Percentiles rank a stretch among this genome's conserved stretches.
These are phyloP conservation scores for Aythya baeri DNA, from an alignment of 2,113 vertebrate genomes.

Conservation along the genomic window DNA sequence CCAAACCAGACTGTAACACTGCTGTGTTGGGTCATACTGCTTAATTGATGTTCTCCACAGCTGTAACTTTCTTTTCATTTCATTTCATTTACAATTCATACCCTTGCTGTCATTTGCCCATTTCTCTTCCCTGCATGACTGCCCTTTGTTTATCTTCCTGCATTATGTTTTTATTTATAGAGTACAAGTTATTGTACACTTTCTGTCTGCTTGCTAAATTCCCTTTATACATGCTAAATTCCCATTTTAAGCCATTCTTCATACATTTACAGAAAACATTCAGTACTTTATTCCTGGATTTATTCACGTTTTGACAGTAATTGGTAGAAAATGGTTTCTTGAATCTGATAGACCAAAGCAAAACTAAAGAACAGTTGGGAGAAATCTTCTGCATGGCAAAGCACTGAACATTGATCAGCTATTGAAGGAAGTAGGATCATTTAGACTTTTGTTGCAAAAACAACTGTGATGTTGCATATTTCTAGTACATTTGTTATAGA, in stretches of 20 bases:
- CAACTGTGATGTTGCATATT: background rate
- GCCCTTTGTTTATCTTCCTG: conserved; percentile 42
- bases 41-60: conserved; percentile 55
- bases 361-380: conserved; percentile 23
- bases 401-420: conserved; percentile 35
- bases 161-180: conserved; percentile 66
- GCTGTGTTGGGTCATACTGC: conserved; percentile 19
- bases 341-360: conserved; percentile 59
- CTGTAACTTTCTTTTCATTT: conserved; percentile 55
- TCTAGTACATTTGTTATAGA: conserved; percentile 17
- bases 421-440: conserved; percentile 38
- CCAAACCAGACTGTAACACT: background rate
- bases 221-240: conserved; percentile 39
- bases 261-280: conserved; percentile 67
- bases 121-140: conserved; percentile 63
- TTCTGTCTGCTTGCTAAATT: conserved; percentile 51
- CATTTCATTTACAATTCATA: conserved; percentile 50
- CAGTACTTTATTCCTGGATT: conserved; percentile 63
- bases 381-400: conserved; percentile 48
- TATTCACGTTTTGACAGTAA: conserved; percentile 74
- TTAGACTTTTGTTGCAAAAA: conserved; percentile 45
- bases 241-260: conserved; percentile 53
- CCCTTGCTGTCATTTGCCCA: conserved; percentile 35
- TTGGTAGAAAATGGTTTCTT: conserved; percentile 70
- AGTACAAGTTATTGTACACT: conserved; percentile 46